phyloP scores from a whole-genome alignment of 2,797 vertebrate species.

The Dicrostonyx torquatus region DNA sequence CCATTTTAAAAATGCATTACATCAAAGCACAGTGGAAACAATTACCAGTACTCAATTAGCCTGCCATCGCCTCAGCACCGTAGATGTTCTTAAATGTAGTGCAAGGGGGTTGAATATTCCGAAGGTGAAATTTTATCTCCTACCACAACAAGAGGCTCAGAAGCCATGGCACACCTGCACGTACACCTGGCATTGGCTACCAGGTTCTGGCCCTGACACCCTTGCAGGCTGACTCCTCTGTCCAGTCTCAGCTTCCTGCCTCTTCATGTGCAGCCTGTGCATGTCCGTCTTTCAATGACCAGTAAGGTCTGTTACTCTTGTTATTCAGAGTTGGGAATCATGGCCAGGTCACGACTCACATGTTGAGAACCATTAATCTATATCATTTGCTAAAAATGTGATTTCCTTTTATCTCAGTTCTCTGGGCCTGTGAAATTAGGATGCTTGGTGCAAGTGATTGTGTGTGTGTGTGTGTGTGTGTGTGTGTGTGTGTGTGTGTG shows the following conservation, averaged over 20 bases:
- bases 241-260: background rate
- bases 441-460: background rate
- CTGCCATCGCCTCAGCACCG: slow-evolving; percentile 59
- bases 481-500: background rate
- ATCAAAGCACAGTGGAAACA: slow-evolving; percentile 73
- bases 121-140: slow-evolving; percentile 57
- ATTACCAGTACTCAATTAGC: slow-evolving; percentile 76
- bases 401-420: background rate
- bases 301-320: no score
- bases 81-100: slow-evolving; percentile 57
- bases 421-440: background rate
- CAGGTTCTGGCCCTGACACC: background rate
- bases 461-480: background rate
- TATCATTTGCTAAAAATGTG: background rate
- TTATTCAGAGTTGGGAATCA: no score
- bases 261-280: background rate
- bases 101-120: slow-evolving; percentile 39
- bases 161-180: background rate
- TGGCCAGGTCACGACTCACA: background rate
- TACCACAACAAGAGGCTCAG: background rate
- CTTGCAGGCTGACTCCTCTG: background rate
- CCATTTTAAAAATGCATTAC: slow-evolving; percentile 76
- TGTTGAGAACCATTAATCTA: background rate
- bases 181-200: background rate
- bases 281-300: background rate